phyloP scores from a whole-genome alignment of 2,888 invertebrate genomes.

The Lypha dubia region DNA sequence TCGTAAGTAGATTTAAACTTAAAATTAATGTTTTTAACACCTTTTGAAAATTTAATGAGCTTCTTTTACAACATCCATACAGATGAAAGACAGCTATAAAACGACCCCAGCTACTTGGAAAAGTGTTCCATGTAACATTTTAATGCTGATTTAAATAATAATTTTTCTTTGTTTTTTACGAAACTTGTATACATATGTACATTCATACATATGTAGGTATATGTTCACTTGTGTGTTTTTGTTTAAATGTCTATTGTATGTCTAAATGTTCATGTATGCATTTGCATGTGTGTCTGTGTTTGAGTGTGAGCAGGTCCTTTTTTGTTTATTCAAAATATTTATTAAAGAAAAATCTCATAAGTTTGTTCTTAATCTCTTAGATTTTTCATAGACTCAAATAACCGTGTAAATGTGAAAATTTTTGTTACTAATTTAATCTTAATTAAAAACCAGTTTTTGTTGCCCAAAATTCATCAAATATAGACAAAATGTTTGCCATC shows the following conservation, averaged over 20 bases:
- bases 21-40: slow-evolving; percentile 80
- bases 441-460: slow-evolving; percentile 81
- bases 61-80: slow-evolving; percentile 48
- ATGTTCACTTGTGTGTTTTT: slow-evolving; percentile 44
- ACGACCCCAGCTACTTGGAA: slow-evolving; percentile 10
- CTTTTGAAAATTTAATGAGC: slow-evolving; percentile 79
- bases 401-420: slow-evolving; percentile 41
- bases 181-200: slow-evolving; percentile 58
- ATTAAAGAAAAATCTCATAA: slow-evolving; percentile 55
- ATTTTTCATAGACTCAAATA: slow-evolving; percentile 25
- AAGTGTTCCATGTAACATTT: slow-evolving; percentile 22
- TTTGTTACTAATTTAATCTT: slow-evolving; percentile 80
- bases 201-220: too few relatives aligned
- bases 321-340: slow-evolving; percentile 33
- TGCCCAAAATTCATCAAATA: slow-evolving; percentile 61
- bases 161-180: slow-evolving; percentile 54
- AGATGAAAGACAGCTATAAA: not conserved
- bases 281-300: not conserved
- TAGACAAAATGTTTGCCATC: slow-evolving; percentile 60
- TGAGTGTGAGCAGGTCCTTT: slow-evolving; percentile 25
- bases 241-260: slow-evolving; percentile 35
- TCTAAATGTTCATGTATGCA: slow-evolving; percentile 3
- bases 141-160: slow-evolving; percentile 64
- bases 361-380: slow-evolving; percentile 36
- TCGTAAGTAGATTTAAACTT: slow-evolving; percentile 70